These are phyloP conservation scores for Lepus oiostolus DNA, from an alignment of 2,797 vertebrate species.

Conservation along the genomic window DNA sequence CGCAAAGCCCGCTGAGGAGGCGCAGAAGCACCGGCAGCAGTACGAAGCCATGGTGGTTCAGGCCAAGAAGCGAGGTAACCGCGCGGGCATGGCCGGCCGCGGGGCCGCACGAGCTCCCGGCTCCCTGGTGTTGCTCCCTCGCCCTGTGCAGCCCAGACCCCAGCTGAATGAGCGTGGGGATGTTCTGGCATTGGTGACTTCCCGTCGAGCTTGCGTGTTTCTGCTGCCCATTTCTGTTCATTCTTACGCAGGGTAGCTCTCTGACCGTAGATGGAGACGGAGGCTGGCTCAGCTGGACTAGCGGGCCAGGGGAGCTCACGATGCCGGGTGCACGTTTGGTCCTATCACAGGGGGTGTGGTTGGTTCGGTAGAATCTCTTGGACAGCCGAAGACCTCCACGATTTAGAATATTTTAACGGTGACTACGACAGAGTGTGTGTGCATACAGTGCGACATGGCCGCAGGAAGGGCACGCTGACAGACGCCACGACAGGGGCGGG, in stretches of 20 bases:
- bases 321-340: no score
- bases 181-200: neutral
- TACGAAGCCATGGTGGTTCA: conserved; percentile 98
- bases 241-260: neutral
- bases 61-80: conserved; percentile 93
- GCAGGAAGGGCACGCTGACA: neutral
- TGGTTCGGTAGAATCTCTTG: neutral
- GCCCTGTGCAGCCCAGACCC: neutral
- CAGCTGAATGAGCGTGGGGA: neutral
- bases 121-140: no score
- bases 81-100: no score
- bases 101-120: no score
- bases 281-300: no score
- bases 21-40: conserved; percentile 95
- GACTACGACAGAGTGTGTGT: neutral
- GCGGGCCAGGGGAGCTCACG: no score
- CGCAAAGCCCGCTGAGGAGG: conserved; percentile 97
- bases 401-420: neutral
- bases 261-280: neutral
- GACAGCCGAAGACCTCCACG: fast-evolving
- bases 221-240: neutral
- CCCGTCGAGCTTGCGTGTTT: neutral
- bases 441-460: no score
- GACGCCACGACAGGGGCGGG: neutral
- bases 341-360: neutral